Percentiles rank a stretch among this genome's conserved stretches.
phyloP scores from a whole-genome alignment of 2,888 invertebrate species.

The Dyspetes luteomarginatus region DNA sequence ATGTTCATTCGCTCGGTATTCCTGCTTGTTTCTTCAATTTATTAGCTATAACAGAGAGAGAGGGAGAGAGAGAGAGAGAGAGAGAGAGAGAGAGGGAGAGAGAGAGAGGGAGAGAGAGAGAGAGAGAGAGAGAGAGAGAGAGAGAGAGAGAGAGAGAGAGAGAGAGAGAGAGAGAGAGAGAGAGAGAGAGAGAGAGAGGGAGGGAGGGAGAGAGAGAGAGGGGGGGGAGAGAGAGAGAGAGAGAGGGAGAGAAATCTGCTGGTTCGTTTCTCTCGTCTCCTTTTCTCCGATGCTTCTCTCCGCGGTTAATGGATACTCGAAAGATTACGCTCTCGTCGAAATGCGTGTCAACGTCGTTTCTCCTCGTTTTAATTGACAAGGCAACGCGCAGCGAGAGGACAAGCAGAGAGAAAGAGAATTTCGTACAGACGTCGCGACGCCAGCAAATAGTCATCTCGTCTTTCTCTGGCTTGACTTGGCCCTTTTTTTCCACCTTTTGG shows the following conservation, averaged over 20 bases:
- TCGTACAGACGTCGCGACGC: conserved; percentile 52
- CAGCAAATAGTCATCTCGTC: conserved; percentile 23
- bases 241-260: too few relatives aligned
- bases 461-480: conserved; percentile 34
- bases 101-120: too few relatives aligned
- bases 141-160: too few relatives aligned
- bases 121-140: too few relatives aligned
- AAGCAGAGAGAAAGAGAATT: conserved; percentile 8
- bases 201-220: too few relatives aligned
- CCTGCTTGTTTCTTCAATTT: conserved; percentile 38
- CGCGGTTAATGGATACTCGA: conserved; percentile 78
- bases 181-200: too few relatives aligned
- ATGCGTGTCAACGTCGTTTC: conserved; percentile 69
- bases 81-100: too few relatives aligned
- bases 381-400: conserved; percentile 41
- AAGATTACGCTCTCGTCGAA: conserved; percentile 76
- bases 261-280: conserved; percentile 3
- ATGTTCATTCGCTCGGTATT: not conserved
- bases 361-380: conserved; percentile 66
- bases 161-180: too few relatives aligned
- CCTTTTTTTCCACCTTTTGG: conserved; percentile 23
- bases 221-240: too few relatives aligned
- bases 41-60: not conserved
- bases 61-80: too few relatives aligned
- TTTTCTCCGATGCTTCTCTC: conserved; percentile 1